A percentile compares a stretch with the other conserved stretches of the same genome.
Evolutionary conservation across 1,140 invertebrate genomes (phyloP).

Genomic region (Carposina sasakii): DNA sequence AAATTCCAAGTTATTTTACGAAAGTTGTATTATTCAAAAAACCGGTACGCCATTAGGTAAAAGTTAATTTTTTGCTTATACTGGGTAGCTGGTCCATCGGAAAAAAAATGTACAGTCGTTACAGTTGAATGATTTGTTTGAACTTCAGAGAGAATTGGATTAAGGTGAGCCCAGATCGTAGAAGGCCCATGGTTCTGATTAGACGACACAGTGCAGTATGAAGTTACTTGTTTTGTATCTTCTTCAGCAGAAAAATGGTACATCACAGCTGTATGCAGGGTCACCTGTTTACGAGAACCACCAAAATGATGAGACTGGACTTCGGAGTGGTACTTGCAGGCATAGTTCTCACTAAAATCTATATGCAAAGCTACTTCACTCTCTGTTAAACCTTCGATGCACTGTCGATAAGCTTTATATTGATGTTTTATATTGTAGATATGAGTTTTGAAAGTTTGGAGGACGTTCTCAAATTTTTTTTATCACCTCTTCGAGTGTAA

Average conservation of each 20-base stretch:
- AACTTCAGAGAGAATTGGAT: constrained; percentile 1
- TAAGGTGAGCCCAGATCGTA: constrained; percentile 6
- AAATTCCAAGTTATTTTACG: constrained; percentile 14
- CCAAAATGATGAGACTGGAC: constrained; percentile 4
- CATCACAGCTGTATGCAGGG: constrained; percentile 3
- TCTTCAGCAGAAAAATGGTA: background rate
- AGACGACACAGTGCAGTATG: background rate
- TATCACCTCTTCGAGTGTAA: constrained; percentile 1
- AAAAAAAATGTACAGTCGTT: background rate
- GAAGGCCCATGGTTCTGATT: constrained; percentile 3
- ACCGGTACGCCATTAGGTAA: background rate
- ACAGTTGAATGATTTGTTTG: background rate
- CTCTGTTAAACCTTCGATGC: constrained; percentile 2
- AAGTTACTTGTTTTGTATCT: background rate
- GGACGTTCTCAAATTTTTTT: background rate
- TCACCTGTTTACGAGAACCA: constrained; percentile 3
- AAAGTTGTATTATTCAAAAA: background rate
- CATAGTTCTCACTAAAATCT: constrained; percentile 5
- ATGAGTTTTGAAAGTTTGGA: constrained; percentile 6
- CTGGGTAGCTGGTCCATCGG: constrained; percentile 3
- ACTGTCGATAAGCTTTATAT: background rate
- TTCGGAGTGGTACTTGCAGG: background rate
- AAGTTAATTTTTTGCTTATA: constrained; percentile 4
- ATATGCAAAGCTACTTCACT: background rate
- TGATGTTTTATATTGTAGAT: constrained; percentile 3